Conservation (phyloP, 2,113 vertebrate genomes). For the Leptocoma aspasia region DNA sequence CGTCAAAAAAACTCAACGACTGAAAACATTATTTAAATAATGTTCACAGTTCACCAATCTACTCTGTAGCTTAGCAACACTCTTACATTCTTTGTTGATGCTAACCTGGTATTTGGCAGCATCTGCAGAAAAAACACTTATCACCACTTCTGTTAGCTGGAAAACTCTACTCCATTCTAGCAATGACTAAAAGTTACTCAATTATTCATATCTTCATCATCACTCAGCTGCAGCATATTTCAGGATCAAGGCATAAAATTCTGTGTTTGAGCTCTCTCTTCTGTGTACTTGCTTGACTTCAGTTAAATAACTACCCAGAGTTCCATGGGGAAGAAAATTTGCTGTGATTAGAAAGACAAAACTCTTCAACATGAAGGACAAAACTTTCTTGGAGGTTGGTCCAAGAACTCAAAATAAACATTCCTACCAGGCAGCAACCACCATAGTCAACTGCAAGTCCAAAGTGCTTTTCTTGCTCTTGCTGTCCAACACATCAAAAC, state of each 20-base stretch:
- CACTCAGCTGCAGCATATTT: not conserved
- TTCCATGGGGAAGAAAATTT: not conserved
- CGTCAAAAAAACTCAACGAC: not conserved
- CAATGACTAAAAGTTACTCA: slow-evolving; percentile 13
- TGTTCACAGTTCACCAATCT: not conserved
- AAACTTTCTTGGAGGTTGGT: not conserved
- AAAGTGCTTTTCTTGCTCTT: not conserved
- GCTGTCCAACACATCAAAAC: not conserved
- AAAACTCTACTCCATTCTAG: slow-evolving; percentile 16
- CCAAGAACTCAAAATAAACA: not conserved
- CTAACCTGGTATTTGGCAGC: slow-evolving; percentile 39
- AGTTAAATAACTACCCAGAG: not conserved
- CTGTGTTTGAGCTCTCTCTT: not conserved
- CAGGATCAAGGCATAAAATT: slow-evolving; percentile 11
- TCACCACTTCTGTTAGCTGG: slow-evolving; percentile 23
- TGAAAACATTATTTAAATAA: not conserved
- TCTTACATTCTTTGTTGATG: not conserved
- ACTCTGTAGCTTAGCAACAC: slow-evolving; percentile 1
- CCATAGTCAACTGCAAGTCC: not conserved
- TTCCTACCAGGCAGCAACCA: not conserved
- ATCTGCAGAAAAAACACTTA: slow-evolving; percentile 48
- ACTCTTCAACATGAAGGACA: not conserved
- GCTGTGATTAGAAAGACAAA: not conserved
- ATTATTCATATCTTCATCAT: slow-evolving; percentile 39
- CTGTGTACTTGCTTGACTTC: not conserved